Evolutionary conservation across 2,888 invertebrate species (phyloP), one percentile per base, ranked within the genome.

Genomic region (Pachymerium ferrugineum): DNA sequence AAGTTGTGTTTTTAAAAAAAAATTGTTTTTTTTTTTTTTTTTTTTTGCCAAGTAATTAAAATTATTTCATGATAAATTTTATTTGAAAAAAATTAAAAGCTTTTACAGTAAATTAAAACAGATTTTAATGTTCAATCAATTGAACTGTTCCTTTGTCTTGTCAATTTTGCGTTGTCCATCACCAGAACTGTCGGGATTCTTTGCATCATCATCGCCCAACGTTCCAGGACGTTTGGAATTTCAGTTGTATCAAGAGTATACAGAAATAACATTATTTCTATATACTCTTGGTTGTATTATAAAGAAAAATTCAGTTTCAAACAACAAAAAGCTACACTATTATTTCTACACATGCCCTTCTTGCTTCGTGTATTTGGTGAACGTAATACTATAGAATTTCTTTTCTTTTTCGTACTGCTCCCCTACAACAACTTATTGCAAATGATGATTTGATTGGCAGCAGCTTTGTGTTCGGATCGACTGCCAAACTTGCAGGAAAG

Each of bases 371-470:
- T 95, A 91, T 84, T 94, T 95, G 79, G 93, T 90, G 84, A 98
- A 98, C 94, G 99, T 96, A 83, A 94, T 94, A 14, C 91, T 91
- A 83, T 94, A 98, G 35, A 94, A 86, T 81, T 90, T 88, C 85
- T 92, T 94, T 83, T 97, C 95, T 75, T 88, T 89, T 74, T 89
- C 87, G 77, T 89, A 86, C 79, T 91, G 89, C 77, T 91, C 88
- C n/a, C n/a, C 81, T 90, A 90, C 19, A 95, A 85, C 76, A 88
- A 86, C 75, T 88, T 86, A 76, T 89, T 88, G 83, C 94, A 94
- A 72, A 89, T 81, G 38, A 79, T 76, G 1, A 93, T 84, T 82
- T 94, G 92, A 80, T 90, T 89, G 35, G 87, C 86, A 0, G 95
- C 96, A n/a, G 94, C 93, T 85, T 86, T 91, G 84, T 98, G 74